A percentile compares a stretch with the other conserved stretches of the same genome.
Evolutionary conservation across 2,113 vertebrate genomes (phyloP).

Genomic region (Otus sunia): DNA sequence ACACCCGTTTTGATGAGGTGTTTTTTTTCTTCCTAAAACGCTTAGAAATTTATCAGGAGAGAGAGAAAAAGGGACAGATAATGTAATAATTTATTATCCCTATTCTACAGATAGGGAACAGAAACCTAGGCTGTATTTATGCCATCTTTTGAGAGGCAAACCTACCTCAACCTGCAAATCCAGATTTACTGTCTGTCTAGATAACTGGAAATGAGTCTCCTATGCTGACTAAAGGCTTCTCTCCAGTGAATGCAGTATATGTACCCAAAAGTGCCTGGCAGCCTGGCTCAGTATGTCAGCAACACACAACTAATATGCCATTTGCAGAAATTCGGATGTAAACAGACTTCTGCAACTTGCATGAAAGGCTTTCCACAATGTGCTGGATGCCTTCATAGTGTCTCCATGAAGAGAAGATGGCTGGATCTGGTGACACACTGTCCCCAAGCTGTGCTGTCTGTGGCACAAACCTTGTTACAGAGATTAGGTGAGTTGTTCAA

Average conservation of each 20-base stretch:
- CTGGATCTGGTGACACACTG: background rate
- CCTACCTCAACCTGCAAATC: background rate
- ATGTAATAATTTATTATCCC: background rate
- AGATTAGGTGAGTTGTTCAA: accelerated
- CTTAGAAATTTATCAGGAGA: background rate
- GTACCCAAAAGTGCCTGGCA: background rate
- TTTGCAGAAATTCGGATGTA: background rate
- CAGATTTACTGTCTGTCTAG: background rate
- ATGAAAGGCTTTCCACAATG: background rate
- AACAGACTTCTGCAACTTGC: background rate
- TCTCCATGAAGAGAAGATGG: background rate
- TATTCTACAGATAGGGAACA: background rate
- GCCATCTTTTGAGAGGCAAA: background rate
- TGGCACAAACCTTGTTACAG: background rate
- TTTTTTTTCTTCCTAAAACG: background rate
- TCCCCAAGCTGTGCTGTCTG: accelerated
- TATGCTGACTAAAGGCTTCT: background rate
- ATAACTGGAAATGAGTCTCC: background rate
- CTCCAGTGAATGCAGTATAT: background rate
- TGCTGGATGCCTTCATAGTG: background rate
- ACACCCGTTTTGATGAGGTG: background rate
- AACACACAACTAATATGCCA: background rate
- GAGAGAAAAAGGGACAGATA: background rate
- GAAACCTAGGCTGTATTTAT: background rate
- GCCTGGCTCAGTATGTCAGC: background rate